phyloP scores from a whole-genome alignment of 2,113 vertebrate genomes.

The Lipotes vexillifer region DNA sequence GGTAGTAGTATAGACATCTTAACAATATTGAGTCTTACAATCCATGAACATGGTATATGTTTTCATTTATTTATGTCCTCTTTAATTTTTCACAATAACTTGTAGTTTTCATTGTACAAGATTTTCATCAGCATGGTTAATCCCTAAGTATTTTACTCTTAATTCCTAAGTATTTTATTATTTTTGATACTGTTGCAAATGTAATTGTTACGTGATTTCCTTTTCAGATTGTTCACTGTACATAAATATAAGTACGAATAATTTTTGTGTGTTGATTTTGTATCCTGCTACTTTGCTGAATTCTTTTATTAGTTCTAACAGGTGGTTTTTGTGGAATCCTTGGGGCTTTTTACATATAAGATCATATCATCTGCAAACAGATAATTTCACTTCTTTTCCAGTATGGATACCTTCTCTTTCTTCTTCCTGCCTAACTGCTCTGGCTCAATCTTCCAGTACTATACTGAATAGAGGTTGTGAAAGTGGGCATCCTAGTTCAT shows the following conservation, averaged over 20 bases:
- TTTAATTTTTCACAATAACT: background rate
- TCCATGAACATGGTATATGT: background rate
- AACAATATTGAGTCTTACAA: background rate
- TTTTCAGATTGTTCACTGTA: background rate
- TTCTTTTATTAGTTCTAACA: background rate
- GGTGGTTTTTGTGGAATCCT: background rate
- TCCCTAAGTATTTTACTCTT: background rate
- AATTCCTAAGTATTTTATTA: background rate
- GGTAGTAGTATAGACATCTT: background rate
- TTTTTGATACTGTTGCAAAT: background rate
- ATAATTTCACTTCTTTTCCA: background rate
- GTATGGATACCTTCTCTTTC: background rate
- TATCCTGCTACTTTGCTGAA: background rate
- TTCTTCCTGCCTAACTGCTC: background rate
- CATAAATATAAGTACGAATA: background rate
- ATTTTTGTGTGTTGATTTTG: background rate
- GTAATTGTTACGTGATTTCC: background rate
- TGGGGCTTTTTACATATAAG: background rate
- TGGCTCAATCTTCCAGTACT: background rate
- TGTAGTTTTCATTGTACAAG: background rate
- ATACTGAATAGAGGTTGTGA: background rate
- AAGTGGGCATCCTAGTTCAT: background rate
- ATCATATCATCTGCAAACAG: background rate
- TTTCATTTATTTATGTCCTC: background rate
- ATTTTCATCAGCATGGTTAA: background rate